A percentile compares a stretch with the other conserved stretches of the same genome.
Evolutionary conservation across 1,140 invertebrate genomes (phyloP).

Genomic region (Forficula auricularia): DNA sequence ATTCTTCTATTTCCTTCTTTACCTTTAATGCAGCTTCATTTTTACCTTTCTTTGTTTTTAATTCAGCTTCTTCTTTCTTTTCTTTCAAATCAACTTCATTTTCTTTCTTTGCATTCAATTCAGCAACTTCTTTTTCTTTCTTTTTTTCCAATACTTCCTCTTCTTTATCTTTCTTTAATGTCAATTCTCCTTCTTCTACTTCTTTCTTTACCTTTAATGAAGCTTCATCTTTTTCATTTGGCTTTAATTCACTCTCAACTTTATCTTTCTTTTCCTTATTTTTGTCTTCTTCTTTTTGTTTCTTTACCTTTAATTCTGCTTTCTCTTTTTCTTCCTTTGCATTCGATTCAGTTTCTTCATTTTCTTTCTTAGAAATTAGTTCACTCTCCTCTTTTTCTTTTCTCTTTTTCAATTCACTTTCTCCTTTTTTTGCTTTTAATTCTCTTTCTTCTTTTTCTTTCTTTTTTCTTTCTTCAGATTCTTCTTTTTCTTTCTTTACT

Average conservation of each 20-base stretch:
- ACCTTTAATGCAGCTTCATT: constrained; percentile 13
- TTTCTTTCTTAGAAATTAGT: constrained; percentile 9
- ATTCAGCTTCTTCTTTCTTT: constrained; percentile 10
- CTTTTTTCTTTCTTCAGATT: constrained; percentile 8
- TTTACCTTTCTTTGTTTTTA: constrained; percentile 12
- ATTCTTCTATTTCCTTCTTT: constrained; percentile 15
- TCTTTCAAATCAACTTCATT: constrained; percentile 10
- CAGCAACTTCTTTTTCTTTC: constrained; percentile 13
- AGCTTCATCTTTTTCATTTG: constrained; percentile 8
- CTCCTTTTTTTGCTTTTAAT: constrained; percentile 21
- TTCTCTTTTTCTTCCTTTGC: constrained; percentile 5
- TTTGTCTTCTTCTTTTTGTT: not conserved
- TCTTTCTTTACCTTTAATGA: constrained; percentile 11
- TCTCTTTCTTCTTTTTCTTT: constrained; percentile 16
- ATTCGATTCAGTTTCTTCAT: constrained; percentile 2
- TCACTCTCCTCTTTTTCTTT: constrained; percentile 19
- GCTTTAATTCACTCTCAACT: constrained; percentile 13
- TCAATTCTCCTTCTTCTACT: constrained; percentile 12
- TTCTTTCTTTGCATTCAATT: constrained; percentile 10
- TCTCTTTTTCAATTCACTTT: constrained; percentile 18
- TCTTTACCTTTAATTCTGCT: not conserved
- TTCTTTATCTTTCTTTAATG: constrained; percentile 6
- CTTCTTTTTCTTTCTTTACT: constrained; percentile 18
- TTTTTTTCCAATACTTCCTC: constrained; percentile 11
- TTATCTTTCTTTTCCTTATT: constrained; percentile 11